Percentiles rank a stretch among this genome's conserved stretches.
phyloP scores from a whole-genome alignment of 2,113 vertebrate genomes.

The Sterna hirundo region DNA sequence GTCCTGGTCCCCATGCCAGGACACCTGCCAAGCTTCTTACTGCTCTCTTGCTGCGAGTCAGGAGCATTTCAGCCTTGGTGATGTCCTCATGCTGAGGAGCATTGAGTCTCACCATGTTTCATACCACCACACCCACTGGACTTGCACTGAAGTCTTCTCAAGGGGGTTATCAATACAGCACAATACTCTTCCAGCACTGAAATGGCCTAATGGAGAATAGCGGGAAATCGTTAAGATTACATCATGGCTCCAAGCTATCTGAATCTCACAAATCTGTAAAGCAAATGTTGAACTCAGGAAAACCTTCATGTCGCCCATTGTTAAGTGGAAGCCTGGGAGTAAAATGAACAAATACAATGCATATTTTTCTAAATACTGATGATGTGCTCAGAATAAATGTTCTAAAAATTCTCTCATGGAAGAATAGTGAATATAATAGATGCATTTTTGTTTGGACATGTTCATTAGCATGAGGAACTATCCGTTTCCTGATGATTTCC shows the following conservation, averaged over 20 bases:
- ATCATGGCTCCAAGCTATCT: neutral
- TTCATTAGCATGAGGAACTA: neutral
- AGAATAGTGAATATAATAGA: neutral
- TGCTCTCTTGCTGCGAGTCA: neutral
- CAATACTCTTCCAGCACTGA: neutral
- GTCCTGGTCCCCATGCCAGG: neutral
- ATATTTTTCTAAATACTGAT: conserved; percentile 2
- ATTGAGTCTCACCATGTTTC: fast-evolving
- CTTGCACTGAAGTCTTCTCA: conserved; percentile 8
- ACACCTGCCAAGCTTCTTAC: neutral
- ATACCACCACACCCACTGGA: neutral
- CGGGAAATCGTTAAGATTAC: conserved; percentile 45
- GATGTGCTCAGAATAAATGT: neutral
- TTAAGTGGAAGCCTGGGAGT: conserved; percentile 34
- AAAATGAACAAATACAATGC: conserved; percentile 19
- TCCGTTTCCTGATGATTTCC: neutral
- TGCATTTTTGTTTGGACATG: neutral
- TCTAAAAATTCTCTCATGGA: conserved; percentile 15
- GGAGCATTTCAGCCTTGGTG: neutral
- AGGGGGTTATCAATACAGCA: neutral
- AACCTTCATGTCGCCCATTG: conserved; percentile 13
- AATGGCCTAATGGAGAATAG: conserved; percentile 13
- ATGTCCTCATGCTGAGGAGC: neutral
- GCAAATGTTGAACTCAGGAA: conserved; percentile 54
- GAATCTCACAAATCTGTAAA: conserved; percentile 17